Base-by-base conservation (phyloP, 2,888 invertebrate species). In the Lasioglossum calceatum region DNA sequence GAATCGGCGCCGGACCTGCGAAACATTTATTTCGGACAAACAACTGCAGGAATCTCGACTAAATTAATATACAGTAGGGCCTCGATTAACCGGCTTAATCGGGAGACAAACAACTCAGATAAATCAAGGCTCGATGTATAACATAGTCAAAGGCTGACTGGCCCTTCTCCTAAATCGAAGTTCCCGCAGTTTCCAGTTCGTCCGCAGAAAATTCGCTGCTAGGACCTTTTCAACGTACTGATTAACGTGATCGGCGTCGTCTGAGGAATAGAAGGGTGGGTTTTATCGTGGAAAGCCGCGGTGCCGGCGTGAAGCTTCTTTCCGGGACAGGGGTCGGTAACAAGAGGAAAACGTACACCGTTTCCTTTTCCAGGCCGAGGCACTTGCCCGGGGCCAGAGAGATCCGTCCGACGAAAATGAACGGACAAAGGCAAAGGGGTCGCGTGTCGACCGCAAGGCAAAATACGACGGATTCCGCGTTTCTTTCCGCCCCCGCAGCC, bases 341-440 rank as follows among this genome's bases (percentile, higher is more conserved):
- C 47, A 42, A 76, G 47, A 50, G 16, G 77, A 58, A 64, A 76
- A 44, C 54, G 50, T 47, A 23, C 39, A 39, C 54, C 47, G 50
- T 50, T 39, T 74, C 64, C 36, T 58, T 67, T 75, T 85, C 79
- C 67, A 78, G 74, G 84, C 47, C 74, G 79, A 27, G 70, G 67
- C 54, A 58, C 7, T 39, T 54, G 54, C 50, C 84, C 79, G 23
- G 7, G 80, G 72, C 72, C 23, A 54, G n/a, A 54, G n/a, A 47
- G 80, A 84, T 84, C 67, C 77, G 73, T 27, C 39, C 39, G n/a
- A 70, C 67, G 73, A 79, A 80, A 85, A 80, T 44, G 67, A 71
- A 27, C 79, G 78, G 78, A 82, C 79, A 86, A 87, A 84, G 78
- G 81, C 78, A 81, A 79, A 82, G 74, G 75, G 79, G 82, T 67